Evolutionary conservation across 2,888 invertebrate species (phyloP).

Genomic region (Drosophila testacea): DNA sequence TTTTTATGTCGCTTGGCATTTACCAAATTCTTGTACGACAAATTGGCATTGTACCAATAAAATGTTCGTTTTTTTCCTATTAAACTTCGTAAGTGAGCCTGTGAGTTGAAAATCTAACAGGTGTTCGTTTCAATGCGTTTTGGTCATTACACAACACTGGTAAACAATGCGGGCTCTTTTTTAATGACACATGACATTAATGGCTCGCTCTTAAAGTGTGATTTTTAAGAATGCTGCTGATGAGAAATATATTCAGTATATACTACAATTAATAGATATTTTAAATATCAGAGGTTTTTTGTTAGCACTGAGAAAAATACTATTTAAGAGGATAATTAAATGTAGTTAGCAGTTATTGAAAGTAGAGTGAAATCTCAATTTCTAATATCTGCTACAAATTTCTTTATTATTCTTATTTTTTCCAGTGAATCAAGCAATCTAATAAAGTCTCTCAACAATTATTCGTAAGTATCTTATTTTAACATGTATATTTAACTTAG

Average conservation of each 20-base stretch:
- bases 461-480: no score
- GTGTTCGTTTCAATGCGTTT: conserved; percentile 34
- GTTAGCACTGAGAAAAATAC: no score
- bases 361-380: no score
- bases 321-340: no score
- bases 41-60: conserved; percentile 49
- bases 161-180: conserved; percentile 26
- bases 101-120: conserved; percentile 34
- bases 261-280: not conserved
- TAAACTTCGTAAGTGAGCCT: not conserved
- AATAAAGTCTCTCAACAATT: no score
- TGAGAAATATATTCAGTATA: not conserved
- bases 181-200: conserved; percentile 29
- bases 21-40: conserved; percentile 56
- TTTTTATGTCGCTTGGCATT: conserved; percentile 39
- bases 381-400: no score
- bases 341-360: no score
- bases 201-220: not conserved
- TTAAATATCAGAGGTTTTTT: no score
- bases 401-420: no score
- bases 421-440: no score
- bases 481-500: no score
- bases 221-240: conserved; percentile 5
- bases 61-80: conserved; percentile 5
- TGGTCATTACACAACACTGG: conserved; percentile 34